Percentiles rank a stretch among this genome's conserved stretches.
Evolutionary conservation across 2,888 invertebrate species (phyloP).

Genomic region (Gymnocheta viridis): DNA sequence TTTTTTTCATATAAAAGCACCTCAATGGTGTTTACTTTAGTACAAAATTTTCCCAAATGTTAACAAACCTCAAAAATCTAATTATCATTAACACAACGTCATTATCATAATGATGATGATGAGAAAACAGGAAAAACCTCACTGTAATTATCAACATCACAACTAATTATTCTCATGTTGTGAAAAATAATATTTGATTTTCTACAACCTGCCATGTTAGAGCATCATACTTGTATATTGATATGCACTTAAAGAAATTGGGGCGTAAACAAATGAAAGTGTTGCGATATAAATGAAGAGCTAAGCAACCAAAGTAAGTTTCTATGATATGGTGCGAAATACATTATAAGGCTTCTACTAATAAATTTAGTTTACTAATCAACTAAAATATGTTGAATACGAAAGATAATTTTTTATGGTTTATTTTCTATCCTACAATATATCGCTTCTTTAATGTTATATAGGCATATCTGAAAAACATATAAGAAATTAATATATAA

Average conservation of each 20-base stretch:
- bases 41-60: background rate
- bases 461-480: no score
- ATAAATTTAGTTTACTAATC: no score
- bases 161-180: background rate
- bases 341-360: no score
- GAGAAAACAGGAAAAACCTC: background rate
- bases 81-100: background rate
- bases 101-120: conserved; percentile 14
- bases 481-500: no score
- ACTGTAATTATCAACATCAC: background rate
- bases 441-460: no score
- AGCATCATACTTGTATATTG: background rate
- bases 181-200: background rate
- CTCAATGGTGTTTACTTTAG: background rate
- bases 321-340: background rate
- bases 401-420: no score
- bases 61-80: conserved; percentile 7
- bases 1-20: background rate
- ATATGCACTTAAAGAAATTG: background rate
- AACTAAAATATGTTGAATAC: no score
- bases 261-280: background rate
- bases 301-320: background rate
- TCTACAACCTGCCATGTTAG: background rate
- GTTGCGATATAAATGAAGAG: background rate
- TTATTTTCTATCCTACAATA: no score